Conservation (phyloP, 2,797 vertebrate species). For the Enoplosus armatus region DNA sequence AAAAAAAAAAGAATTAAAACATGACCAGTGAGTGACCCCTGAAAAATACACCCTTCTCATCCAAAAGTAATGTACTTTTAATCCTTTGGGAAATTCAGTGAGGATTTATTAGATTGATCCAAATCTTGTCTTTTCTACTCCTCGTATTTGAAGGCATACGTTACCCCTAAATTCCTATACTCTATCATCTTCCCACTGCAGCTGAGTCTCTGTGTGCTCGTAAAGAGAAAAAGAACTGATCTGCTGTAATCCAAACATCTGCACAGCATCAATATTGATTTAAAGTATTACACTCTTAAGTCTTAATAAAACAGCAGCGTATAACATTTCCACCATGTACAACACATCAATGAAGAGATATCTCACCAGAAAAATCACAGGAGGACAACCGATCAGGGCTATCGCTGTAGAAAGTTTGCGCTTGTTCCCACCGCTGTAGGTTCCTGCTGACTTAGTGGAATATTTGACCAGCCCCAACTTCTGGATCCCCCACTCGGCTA, state of each 20-base stretch:
- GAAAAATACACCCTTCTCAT: slow-evolving; percentile 36
- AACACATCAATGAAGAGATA: slow-evolving; percentile 18
- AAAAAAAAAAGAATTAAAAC: slow-evolving; percentile 48
- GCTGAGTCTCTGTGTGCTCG: slow-evolving; percentile 11
- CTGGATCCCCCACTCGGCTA: slow-evolving; percentile 97
- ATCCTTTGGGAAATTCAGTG: slow-evolving; percentile 61
- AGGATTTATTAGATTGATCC: slow-evolving; percentile 46
- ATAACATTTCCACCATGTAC: slow-evolving; percentile 6
- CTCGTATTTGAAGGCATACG: not conserved
- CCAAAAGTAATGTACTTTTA: slow-evolving; percentile 53
- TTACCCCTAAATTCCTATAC: slow-evolving; percentile 10
- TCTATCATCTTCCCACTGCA: slow-evolving; percentile 10
- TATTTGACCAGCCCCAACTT: slow-evolving; percentile 95
- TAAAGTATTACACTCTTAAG: slow-evolving; percentile 37
- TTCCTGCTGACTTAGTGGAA: slow-evolving; percentile 92
- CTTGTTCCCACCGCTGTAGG: slow-evolving; percentile 97
- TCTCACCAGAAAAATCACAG: slow-evolving; percentile 96
- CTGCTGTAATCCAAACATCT: slow-evolving; percentile 45
- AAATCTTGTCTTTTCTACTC: slow-evolving; percentile 20
- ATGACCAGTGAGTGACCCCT: slow-evolving; percentile 51
- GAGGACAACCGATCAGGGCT: slow-evolving; percentile 94
- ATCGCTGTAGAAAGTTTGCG: slow-evolving; percentile 98
- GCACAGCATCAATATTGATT: slow-evolving; percentile 44
- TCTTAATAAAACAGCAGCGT: slow-evolving; percentile 24
- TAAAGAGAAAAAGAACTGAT: slow-evolving; percentile 21